phyloP scores from a whole-genome alignment of 2,797 vertebrate species.

The Anguilla pacifica region DNA sequence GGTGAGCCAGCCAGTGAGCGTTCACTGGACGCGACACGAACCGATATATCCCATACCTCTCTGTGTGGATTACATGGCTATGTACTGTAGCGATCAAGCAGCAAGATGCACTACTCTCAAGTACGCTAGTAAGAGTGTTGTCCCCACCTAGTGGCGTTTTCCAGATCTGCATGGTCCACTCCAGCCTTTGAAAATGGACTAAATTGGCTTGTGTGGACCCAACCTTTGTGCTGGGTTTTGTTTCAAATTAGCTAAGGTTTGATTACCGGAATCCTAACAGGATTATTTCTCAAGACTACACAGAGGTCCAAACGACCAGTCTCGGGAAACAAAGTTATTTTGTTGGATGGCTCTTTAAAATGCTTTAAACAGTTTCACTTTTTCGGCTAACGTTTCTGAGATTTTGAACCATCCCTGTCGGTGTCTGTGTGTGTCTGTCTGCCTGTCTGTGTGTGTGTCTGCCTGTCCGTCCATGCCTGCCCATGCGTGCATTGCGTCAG shows the following conservation, averaged over 20 bases:
- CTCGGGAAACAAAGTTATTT: too few species aligned
- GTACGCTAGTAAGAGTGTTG: not conserved
- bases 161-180: not conserved
- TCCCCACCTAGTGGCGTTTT: not conserved
- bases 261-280: not conserved
- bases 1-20: conserved; percentile 67
- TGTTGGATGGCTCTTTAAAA: too few species aligned
- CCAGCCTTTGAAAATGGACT: not conserved
- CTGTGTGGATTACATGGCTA: not conserved
- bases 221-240: not conserved
- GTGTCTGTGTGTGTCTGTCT: not conserved
- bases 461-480: not conserved
- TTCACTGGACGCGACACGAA: not conserved
- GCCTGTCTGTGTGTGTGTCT: conserved; percentile 5
- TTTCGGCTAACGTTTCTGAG: too few species aligned
- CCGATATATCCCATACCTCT: not conserved
- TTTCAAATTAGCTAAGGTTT: not conserved
- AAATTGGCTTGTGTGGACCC: not conserved
- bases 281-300: not conserved
- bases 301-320: not conserved
- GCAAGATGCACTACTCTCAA: not conserved
- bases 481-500: conserved; percentile 61
- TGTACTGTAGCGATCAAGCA: not conserved
- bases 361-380: too few species aligned
- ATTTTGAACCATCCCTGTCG: not conserved